phyloP scores from a whole-genome alignment of 2,888 invertebrate genomes.

The Iphiclides podalirius region DNA sequence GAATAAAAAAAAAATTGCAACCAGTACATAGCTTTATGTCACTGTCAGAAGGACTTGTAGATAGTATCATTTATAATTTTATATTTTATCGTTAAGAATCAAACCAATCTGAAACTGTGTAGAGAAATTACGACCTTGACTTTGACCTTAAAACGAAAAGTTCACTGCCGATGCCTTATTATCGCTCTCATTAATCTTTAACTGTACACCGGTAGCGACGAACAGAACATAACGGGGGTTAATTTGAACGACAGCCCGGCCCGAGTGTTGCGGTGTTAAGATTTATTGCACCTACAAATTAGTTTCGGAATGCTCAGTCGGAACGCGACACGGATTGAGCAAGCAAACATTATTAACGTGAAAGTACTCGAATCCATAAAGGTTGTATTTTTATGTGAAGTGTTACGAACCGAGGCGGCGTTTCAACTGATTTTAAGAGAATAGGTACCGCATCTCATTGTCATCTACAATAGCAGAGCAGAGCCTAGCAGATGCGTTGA shows the following conservation, averaged over 20 bases:
- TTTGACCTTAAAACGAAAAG: neutral
- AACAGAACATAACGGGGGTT: slow-evolving; percentile 25
- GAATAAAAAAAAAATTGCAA: too few relatives aligned
- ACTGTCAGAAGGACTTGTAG: too few relatives aligned
- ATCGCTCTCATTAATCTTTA: slow-evolving; percentile 10
- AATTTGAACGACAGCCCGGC: slow-evolving; percentile 29
- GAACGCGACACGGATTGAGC: slow-evolving; percentile 18
- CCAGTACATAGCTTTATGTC: too few relatives aligned
- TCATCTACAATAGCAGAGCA: too few relatives aligned
- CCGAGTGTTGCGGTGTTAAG: slow-evolving; percentile 23
- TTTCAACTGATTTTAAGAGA: too few relatives aligned
- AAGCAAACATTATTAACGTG: neutral
- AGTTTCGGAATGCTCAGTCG: slow-evolving; percentile 31
- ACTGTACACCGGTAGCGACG: slow-evolving; percentile 5
- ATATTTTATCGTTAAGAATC: too few relatives aligned
- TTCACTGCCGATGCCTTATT: neutral
- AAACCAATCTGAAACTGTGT: too few relatives aligned
- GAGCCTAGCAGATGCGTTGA: too few relatives aligned
- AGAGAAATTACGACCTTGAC: neutral
- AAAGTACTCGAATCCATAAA: neutral
- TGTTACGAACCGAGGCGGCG: too few relatives aligned
- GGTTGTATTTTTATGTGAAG: neutral
- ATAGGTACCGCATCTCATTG: too few relatives aligned
- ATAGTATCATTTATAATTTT: too few relatives aligned
- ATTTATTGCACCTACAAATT: slow-evolving; percentile 36